These are phyloP conservation scores for Pygmarrhopalites habei DNA, from an alignment of 1,140 invertebrate species.

Conservation along the genomic window DNA sequence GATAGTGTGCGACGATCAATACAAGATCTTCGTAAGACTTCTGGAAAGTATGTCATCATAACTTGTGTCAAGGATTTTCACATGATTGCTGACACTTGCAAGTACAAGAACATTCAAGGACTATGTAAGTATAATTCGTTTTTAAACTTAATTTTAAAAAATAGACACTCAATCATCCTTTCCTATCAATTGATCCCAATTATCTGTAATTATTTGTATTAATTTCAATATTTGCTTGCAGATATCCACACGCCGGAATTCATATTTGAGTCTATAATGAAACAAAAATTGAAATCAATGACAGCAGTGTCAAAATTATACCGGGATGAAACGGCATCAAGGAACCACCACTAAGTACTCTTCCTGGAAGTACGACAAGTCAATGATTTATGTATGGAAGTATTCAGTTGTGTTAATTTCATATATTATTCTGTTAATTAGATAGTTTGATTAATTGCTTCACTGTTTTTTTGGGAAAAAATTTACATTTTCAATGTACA, in stretches of 20 bases:
- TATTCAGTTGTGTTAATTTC: too few species aligned
- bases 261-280: constrained; percentile 14
- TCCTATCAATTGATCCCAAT: too few species aligned
- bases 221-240: constrained; percentile 8
- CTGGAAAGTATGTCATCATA: constrained; percentile 69
- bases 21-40: constrained; percentile 62
- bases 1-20: constrained; percentile 65
- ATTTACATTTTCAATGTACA: too few species aligned
- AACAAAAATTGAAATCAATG: constrained; percentile 20
- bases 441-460: too few species aligned
- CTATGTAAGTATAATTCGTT: constrained; percentile 18
- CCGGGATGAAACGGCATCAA: too few species aligned
- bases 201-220: not conserved
- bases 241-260: constrained; percentile 23
- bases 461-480: too few species aligned
- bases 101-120: not conserved
- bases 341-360: too few species aligned
- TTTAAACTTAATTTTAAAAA: too few species aligned
- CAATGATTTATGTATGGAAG: too few species aligned
- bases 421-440: too few species aligned
- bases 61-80: constrained; percentile 77
- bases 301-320: not conserved
- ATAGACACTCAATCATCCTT: too few species aligned
- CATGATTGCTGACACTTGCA: constrained; percentile 58
- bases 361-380: too few species aligned